phyloP scores from a whole-genome alignment of 2,113 vertebrate genomes.

The Steatornis caripensis region DNA sequence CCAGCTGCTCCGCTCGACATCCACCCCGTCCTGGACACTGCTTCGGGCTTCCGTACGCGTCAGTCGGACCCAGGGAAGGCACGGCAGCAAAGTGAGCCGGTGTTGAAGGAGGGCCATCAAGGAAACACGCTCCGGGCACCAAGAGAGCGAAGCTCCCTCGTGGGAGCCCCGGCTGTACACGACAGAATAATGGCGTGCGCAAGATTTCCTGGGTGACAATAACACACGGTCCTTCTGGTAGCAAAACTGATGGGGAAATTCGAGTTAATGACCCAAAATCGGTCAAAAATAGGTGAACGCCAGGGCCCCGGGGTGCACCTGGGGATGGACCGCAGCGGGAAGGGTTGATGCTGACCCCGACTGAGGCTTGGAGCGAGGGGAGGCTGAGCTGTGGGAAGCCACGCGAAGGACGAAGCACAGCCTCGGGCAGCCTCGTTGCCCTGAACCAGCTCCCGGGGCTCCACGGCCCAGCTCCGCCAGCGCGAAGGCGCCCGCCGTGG shows the following conservation, averaged over 20 bases:
- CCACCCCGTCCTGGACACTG: neutral
- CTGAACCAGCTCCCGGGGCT: neutral
- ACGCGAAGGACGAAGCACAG: neutral
- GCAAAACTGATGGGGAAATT: neutral
- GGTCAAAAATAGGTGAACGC: neutral
- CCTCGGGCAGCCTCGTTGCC: neutral
- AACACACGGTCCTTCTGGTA: neutral
- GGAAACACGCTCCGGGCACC: neutral
- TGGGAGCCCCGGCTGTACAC: neutral
- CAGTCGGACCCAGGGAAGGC: neutral
- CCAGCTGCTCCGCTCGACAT: neutral
- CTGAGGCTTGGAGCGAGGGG: neutral
- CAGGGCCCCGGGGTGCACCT: neutral
- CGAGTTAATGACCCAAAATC: neutral
- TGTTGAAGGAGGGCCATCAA: neutral
- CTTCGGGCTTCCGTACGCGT: too few relatives aligned
- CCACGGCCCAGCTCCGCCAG: neutral
- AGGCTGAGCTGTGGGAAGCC: neutral
- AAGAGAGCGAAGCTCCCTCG: neutral
- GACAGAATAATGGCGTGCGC: neutral
- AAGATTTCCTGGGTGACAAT: neutral
- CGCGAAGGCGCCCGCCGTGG: rapidly evolving
- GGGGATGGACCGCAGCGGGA: neutral
- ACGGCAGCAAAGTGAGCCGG: rapidly evolving
- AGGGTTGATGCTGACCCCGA: too few relatives aligned